These are phyloP conservation scores for Dufourea novaeangliae DNA, from an alignment of 1,140 invertebrate genomes.

Conservation along the genomic window DNA sequence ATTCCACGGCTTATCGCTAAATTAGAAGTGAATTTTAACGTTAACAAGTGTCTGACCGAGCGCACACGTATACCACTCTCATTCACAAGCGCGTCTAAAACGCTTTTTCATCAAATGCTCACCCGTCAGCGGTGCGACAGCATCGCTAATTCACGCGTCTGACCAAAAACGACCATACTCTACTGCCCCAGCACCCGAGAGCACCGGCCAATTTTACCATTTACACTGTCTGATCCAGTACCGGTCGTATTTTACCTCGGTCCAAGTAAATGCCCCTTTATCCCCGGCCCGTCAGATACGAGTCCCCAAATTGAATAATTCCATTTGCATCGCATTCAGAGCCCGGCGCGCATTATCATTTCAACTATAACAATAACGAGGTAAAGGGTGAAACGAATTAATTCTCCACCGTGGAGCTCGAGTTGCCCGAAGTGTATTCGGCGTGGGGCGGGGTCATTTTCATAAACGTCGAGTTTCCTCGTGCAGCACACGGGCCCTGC, in stretches of 20 bases:
- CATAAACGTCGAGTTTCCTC: conserved; percentile 23
- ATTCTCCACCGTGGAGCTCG: not conserved
- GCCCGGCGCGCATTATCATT: not conserved
- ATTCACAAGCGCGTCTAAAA: too few relatives aligned
- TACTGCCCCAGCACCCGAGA: not conserved
- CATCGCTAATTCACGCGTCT: not conserved
- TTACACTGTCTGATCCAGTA: not conserved
- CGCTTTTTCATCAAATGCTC: too few relatives aligned
- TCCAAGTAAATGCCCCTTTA: not conserved
- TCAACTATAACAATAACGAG: not conserved
- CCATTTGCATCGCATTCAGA: conserved; percentile 10
- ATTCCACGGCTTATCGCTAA: too few relatives aligned
- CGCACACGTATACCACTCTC: too few relatives aligned
- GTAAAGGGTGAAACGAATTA: conserved; percentile 26
- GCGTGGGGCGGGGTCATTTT: conserved; percentile 45
- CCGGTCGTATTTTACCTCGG: not conserved
- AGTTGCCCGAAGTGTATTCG: not conserved
- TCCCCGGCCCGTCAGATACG: not conserved
- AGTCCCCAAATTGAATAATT: conserved; percentile 3
- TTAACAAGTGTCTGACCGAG: too few relatives aligned
- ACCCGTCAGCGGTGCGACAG: not conserved
- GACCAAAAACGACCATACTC: not conserved
- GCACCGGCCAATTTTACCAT: not conserved
- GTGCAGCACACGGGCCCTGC: not conserved
- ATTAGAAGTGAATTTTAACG: too few relatives aligned